phyloP scores from a whole-genome alignment of 2,888 invertebrate genomes.

The Rhingia campestris region DNA sequence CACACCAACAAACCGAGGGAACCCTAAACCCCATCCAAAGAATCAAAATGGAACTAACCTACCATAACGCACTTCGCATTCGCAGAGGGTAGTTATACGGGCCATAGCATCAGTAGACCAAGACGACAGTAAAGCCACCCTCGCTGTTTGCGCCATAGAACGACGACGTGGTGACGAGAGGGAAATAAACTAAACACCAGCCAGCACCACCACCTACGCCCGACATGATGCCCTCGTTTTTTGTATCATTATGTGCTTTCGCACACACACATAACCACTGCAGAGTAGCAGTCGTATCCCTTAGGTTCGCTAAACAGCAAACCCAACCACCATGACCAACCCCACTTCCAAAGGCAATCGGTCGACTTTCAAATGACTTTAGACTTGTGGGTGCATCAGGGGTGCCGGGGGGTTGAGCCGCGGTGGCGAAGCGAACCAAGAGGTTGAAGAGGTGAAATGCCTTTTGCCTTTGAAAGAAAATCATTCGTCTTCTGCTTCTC shows the following conservation, averaged over 20 bases:
- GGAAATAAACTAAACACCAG: constrained; percentile 36
- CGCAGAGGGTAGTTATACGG: constrained; percentile 77
- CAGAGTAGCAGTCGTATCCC: too few relatives aligned
- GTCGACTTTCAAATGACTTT: constrained; percentile 75
- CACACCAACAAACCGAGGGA: constrained; percentile 7
- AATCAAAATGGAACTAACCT: constrained; percentile 77
- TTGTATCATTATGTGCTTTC: constrained; percentile 65
- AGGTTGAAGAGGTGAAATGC: constrained; percentile 72
- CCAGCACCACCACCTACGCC: constrained; percentile 27
- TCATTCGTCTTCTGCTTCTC: constrained; percentile 29
- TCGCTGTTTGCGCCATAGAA: constrained; percentile 12
- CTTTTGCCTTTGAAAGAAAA: constrained; percentile 69
- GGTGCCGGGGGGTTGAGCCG: background rate
- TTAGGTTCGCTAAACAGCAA: too few relatives aligned
- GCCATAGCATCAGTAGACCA: constrained; percentile 55
- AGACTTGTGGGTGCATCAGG: constrained; percentile 22
- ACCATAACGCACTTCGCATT: constrained; percentile 79
- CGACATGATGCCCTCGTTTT: constrained; percentile 73
- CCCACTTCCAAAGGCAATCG: constrained; percentile 66
- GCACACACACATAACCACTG: constrained; percentile 12
- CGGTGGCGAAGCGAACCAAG: constrained; percentile 33
- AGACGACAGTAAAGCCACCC: constrained; percentile 63
- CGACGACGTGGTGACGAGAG: constrained; percentile 8
- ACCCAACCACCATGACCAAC: constrained; percentile 55
- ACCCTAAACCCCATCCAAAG: constrained; percentile 26